Evolutionary conservation across 2,797 vertebrate species (phyloP).

Genomic region (Argya squamiceps): DNA sequence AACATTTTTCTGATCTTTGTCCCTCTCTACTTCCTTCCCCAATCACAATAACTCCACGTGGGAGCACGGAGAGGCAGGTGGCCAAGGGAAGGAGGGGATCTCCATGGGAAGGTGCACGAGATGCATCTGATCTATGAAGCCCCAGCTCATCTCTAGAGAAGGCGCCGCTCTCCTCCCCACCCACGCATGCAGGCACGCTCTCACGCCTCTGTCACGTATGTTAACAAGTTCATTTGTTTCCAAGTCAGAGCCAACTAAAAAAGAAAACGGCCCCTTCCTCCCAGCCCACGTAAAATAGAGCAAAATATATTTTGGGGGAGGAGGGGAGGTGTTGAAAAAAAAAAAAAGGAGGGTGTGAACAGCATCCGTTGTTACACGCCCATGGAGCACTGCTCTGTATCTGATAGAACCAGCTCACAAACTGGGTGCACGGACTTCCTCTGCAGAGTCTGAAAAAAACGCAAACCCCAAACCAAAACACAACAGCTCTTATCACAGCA

Average conservation of each 20-base stretch:
- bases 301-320: constrained; percentile 39
- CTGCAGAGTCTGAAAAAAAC: background rate
- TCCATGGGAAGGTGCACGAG: background rate
- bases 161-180: background rate
- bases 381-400: constrained; percentile 34
- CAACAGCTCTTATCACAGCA: constrained; percentile 23
- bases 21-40: background rate
- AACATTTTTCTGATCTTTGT: background rate
- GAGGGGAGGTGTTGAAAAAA: constrained; percentile 41
- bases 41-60: background rate
- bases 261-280: constrained; percentile 48
- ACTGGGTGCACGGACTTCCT: constrained; percentile 55
- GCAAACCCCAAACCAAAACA: constrained; percentile 47
- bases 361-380: constrained; percentile 65
- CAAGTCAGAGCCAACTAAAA: constrained; percentile 36
- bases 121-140: background rate
- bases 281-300: constrained; percentile 15
- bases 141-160: constrained; percentile 51
- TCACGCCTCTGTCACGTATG: constrained; percentile 51
- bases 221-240: constrained; percentile 47
- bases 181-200: constrained; percentile 22
- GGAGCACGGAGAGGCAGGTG: background rate
- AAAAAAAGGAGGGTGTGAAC: constrained; percentile 56
- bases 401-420: constrained; percentile 29
- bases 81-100: background rate